These are phyloP conservation scores for Drosophila oshimai DNA, from an alignment of 1,140 invertebrate species.

Conservation along the genomic window DNA sequence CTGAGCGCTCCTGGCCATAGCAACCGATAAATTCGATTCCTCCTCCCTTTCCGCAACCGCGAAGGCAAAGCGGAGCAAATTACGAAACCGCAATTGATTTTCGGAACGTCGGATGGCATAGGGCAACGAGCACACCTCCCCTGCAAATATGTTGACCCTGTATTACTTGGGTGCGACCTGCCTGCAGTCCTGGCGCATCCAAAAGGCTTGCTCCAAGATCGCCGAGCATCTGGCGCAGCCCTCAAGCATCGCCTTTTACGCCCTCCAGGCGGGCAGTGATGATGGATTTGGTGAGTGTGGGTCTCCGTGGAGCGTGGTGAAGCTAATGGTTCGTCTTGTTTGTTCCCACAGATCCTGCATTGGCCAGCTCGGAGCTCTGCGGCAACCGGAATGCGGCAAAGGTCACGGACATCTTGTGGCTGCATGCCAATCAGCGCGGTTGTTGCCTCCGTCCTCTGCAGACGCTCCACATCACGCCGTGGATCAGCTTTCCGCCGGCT, in stretches of 20 bases:
- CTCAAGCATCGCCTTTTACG: constrained; percentile 71
- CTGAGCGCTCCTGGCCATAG: constrained; percentile 44
- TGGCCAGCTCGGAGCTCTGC: constrained; percentile 84
- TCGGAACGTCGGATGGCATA: constrained; percentile 31
- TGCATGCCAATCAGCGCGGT: constrained; percentile 83
- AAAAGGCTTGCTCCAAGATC: constrained; percentile 83
- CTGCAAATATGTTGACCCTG: constrained; percentile 84
- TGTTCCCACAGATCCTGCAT: constrained; percentile 57
- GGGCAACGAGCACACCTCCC: not conserved
- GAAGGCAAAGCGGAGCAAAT: constrained; percentile 32
- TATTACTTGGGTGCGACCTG: constrained; percentile 88
- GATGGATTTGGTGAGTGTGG: constrained; percentile 71
- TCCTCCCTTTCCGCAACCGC: constrained; percentile 24
- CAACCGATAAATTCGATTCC: constrained; percentile 27
- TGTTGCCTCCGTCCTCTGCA: constrained; percentile 84
- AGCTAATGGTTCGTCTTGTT: not conserved
- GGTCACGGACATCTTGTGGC: constrained; percentile 85
- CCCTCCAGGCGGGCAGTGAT: constrained; percentile 71
- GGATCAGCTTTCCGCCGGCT: constrained; percentile 70
- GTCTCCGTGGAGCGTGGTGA: not conserved
- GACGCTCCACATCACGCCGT: constrained; percentile 79
- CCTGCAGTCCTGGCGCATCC: constrained; percentile 86
- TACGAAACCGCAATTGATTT: constrained; percentile 71
- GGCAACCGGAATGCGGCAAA: constrained; percentile 83
- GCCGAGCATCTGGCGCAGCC: constrained; percentile 83